Percentiles rank a stretch among this genome's conserved stretches.
phyloP scores from a whole-genome alignment of 2,888 invertebrate genomes.

The Caenorhabditis afra region DNA sequence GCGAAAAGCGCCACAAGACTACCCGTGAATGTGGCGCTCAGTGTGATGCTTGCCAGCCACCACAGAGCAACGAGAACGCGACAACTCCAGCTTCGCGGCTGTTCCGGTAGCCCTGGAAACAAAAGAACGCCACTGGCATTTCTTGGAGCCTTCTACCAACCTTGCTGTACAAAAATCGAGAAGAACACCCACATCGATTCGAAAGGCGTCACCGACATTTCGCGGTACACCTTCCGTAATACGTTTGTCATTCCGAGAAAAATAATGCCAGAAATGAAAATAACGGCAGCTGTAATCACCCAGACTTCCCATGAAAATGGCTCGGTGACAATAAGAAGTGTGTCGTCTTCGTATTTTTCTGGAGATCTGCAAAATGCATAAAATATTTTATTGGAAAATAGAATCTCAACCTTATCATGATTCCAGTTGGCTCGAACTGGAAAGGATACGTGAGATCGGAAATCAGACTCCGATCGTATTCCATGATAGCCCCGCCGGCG shows the following conservation, averaged over 20 bases:
- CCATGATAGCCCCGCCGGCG: slow-evolving; percentile 78
- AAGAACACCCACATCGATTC: slow-evolving; percentile 75
- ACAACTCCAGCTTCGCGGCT: slow-evolving; percentile 75
- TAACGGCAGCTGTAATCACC: slow-evolving; percentile 70
- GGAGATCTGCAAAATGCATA: slow-evolving; percentile 62
- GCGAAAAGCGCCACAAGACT: slow-evolving; percentile 78
- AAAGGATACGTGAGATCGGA: slow-evolving; percentile 80
- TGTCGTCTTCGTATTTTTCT: slow-evolving; percentile 71
- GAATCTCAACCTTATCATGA: slow-evolving; percentile 58
- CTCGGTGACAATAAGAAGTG: slow-evolving; percentile 73
- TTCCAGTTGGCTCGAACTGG: slow-evolving; percentile 73
- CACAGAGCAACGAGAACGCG: slow-evolving; percentile 74
- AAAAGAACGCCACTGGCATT: background rate
- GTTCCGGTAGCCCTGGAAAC: slow-evolving; percentile 71
- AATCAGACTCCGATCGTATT: slow-evolving; percentile 69
- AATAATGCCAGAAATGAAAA: slow-evolving; percentile 69
- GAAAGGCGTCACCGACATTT: slow-evolving; percentile 66
- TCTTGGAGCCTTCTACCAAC: slow-evolving; percentile 36
- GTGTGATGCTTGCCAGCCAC: slow-evolving; percentile 76
- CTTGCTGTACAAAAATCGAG: slow-evolving; percentile 76
- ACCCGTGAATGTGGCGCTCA: slow-evolving; percentile 78
- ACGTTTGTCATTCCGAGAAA: slow-evolving; percentile 63
- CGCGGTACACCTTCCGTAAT: slow-evolving; percentile 53
- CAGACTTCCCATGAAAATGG: slow-evolving; percentile 79
- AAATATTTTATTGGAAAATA: background rate